Conservation (phyloP, 2,888 invertebrate genomes). For the Hirudinaria manillensis region DNA sequence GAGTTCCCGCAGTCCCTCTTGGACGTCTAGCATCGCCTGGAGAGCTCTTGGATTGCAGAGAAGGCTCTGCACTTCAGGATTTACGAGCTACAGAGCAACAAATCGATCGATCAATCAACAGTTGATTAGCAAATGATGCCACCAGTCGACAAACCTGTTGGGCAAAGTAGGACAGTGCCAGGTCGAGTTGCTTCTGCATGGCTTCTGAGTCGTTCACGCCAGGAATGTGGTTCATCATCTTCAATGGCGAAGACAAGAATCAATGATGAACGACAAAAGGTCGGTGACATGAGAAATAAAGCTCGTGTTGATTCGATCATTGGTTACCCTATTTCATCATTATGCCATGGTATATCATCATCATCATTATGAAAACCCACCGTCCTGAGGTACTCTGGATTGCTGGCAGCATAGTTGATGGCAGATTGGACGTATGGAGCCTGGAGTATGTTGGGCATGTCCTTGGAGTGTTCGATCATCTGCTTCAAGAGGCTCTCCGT, state of each 20-base stretch:
- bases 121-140: neutral
- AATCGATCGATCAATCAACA: neutral
- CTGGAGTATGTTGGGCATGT: conserved; percentile 80
- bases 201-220: conserved; percentile 14
- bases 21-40: conserved; percentile 87
- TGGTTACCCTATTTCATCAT: too few relatives aligned
- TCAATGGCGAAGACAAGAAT: neutral
- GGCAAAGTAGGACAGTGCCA: conserved; percentile 12
- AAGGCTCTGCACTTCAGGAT: conserved; percentile 75
- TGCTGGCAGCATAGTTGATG: conserved; percentile 76
- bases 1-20: conserved; percentile 83
- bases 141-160: conserved; percentile 1
- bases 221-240: conserved; percentile 18
- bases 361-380: too few relatives aligned
- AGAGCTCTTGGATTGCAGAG: conserved; percentile 89
- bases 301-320: neutral
- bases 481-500: conserved; percentile 72
- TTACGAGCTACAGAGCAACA: conserved; percentile 64
- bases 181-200: neutral
- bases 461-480: conserved; percentile 80
- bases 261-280: neutral
- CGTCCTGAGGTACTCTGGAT: conserved; percentile 66
- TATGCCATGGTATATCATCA: too few relatives aligned
- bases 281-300: neutral
- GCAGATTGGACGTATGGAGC: conserved; percentile 84